phyloP scores from a whole-genome alignment of 2,797 vertebrate genomes.

The Spinus pinus region DNA sequence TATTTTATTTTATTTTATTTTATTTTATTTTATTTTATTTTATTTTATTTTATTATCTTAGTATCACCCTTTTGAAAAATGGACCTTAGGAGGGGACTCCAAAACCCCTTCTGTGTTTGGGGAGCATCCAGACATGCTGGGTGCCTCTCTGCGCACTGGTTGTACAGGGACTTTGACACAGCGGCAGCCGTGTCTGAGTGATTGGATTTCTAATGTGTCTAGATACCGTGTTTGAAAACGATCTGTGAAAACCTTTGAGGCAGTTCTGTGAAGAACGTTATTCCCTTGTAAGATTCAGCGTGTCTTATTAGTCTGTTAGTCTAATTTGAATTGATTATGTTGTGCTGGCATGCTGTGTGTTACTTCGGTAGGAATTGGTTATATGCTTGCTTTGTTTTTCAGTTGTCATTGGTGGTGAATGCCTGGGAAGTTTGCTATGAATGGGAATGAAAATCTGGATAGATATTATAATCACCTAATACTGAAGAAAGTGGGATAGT shows the following conservation, averaged over 20 bases:
- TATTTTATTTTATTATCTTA: background rate
- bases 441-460: background rate
- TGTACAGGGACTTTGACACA: background rate
- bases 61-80: background rate
- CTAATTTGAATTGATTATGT: background rate
- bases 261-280: background rate
- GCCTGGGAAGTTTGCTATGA: background rate
- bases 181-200: background rate
- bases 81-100: background rate
- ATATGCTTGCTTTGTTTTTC: background rate
- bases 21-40: background rate
- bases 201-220: background rate
- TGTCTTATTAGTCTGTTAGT: background rate
- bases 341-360: background rate
- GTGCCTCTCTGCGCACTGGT: rapidly evolving
- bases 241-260: background rate
- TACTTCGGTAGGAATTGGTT: background rate
- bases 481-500: background rate
- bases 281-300: background rate
- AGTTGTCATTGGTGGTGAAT: background rate
- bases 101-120: background rate
- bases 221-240: background rate
- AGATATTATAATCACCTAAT: background rate
- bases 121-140: background rate
- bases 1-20: background rate